Percentiles rank a stretch among this genome's conserved stretches.
Conservation (phyloP, 2,797 vertebrate genomes). For the Balearica regulorum region DNA sequence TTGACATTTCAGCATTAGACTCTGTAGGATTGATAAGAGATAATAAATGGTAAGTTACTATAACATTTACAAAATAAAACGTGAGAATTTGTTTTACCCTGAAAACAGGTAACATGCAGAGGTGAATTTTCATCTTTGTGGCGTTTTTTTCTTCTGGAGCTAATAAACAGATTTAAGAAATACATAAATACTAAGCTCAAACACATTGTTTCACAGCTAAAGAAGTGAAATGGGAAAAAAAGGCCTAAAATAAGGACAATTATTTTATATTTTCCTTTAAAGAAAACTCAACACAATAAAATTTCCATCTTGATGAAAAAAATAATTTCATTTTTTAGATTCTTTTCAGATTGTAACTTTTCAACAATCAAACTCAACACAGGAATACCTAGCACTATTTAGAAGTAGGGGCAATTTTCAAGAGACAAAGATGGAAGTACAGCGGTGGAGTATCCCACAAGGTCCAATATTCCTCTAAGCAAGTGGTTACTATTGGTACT, state of each 20-base stretch:
- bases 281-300: neutral
- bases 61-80: neutral
- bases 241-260: neutral
- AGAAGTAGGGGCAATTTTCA: neutral
- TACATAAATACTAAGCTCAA: neutral
- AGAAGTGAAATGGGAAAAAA: neutral
- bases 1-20: constrained; percentile 74
- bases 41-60: neutral
- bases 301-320: neutral
- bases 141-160: neutral
- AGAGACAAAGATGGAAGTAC: neutral
- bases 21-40: constrained; percentile 61
- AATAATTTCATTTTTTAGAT: neutral
- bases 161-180: neutral
- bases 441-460: neutral
- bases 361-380: neutral
- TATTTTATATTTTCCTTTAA: neutral
- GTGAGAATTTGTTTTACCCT: neutral
- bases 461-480: neutral
- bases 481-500: neutral
- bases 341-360: neutral
- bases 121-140: neutral
- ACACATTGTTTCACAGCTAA: neutral
- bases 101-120: neutral
- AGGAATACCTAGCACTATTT: neutral